Evolutionary conservation across 2,888 invertebrate species (phyloP), one percentile per base, ranked within the genome.

Genomic region (Mamestra brassicae): DNA sequence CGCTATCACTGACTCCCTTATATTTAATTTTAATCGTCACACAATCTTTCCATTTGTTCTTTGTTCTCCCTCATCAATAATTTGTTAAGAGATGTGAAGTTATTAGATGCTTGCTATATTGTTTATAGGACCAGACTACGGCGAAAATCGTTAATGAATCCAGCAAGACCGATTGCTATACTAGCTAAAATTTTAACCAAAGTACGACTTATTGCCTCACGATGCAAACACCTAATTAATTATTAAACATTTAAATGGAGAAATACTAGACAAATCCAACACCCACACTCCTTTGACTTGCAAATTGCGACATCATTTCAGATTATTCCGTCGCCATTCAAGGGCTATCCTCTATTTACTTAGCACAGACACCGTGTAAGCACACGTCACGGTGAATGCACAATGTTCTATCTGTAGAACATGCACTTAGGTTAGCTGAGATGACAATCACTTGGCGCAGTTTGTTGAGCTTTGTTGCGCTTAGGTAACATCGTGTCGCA

Each of bases 391-490:
- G 52, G 42, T 63, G 57, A 63, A 77, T 77, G 50, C 66, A 67
- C 78, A 66, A 63, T 77, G 62, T 67, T 26, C 65, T 50, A 60
- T 58, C 8, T 47, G 63, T 42, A 63, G 42, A 45, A 76, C 62
- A 71, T 70, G 52, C 65, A 57, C 47, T 70, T 42, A 77, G 65
- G 67, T 80, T 63, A 77, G 57, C 50, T 71, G 61, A 67, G 63
- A 82, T 82, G 82, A 77, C 83, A 67, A 82, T 71, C 78, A 36
- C 57, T 50, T 71, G 62, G 34, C 47, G 62, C 36, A 60, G 62
- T 80, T 66, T 67, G 73, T 42, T 64, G 15, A 47, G 80, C 80
- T 80, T 65, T 61, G 61, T 76, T 50, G 54, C 36, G 26, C 52
- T 67, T 57, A 7, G 17, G 57, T 65, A 11, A 38, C 36, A 36